phyloP scores from a whole-genome alignment of 2,797 vertebrate species.

The Erethizon dorsatum region DNA sequence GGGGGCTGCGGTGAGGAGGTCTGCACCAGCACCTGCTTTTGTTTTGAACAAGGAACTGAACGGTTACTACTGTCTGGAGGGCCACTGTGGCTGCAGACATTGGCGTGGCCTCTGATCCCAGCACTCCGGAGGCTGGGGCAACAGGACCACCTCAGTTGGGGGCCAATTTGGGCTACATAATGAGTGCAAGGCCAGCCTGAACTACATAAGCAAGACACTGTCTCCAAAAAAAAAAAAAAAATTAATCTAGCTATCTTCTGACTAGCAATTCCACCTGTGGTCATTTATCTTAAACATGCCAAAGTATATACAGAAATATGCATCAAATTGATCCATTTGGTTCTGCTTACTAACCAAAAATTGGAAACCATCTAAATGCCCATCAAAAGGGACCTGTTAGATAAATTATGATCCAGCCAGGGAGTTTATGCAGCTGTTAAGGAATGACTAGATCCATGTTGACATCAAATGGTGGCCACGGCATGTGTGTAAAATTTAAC shows the following conservation, averaged over 20 bases:
- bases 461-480: background rate
- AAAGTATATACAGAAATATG: background rate
- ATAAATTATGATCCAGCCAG: background rate
- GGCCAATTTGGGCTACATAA: background rate
- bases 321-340: background rate
- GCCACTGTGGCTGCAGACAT: background rate
- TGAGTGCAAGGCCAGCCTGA: background rate
- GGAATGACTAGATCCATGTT: background rate
- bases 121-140: background rate
- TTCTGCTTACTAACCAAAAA: background rate
- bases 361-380: background rate
- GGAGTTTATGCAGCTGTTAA: background rate
- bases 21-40: conserved; percentile 64
- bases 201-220: background rate
- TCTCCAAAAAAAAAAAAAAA: background rate
- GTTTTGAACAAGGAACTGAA: conserved; percentile 60
- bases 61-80: background rate
- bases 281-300: background rate
- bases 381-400: background rate
- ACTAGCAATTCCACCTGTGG: background rate
- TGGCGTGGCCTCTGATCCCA: background rate
- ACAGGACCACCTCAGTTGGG: background rate
- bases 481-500: background rate
- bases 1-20: conserved; percentile 63
- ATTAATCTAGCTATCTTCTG: background rate